Conservation (phyloP, 2,888 invertebrate species). For the Caradrina kadenii region DNA sequence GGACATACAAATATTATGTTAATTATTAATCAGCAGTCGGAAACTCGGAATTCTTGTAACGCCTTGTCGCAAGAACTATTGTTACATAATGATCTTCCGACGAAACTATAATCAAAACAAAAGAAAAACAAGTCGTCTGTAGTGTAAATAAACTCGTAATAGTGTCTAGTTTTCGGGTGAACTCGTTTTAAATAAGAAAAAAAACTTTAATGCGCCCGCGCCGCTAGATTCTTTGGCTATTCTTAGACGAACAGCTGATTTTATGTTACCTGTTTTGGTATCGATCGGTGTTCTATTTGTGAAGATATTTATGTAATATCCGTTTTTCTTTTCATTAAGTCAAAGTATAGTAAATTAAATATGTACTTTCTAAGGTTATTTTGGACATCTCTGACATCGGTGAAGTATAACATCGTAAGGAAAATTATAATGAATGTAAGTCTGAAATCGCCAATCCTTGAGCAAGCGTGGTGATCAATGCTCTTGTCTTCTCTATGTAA, state of each 20-base stretch:
- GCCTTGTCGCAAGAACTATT: conserved; percentile 31
- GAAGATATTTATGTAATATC: not conserved
- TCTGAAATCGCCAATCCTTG: too few relatives aligned
- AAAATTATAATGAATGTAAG: too few relatives aligned
- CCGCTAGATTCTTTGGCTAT: conserved; percentile 21
- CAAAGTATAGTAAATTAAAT: not conserved
- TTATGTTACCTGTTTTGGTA: conserved; percentile 26
- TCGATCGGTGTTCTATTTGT: not conserved
- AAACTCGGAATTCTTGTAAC: conserved; percentile 26
- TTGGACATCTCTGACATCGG: too few relatives aligned
- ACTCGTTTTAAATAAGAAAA: conserved; percentile 46
- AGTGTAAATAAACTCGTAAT: conserved; percentile 61
- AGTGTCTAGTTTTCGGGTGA: conserved; percentile 55
- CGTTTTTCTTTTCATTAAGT: not conserved
- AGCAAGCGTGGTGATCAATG: too few relatives aligned
- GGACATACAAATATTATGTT: conserved; percentile 21
- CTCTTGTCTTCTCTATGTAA: too few relatives aligned
- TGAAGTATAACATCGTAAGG: too few relatives aligned
- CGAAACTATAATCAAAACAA: conserved; percentile 33
- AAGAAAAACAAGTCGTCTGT: conserved; percentile 20
- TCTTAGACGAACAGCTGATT: conserved; percentile 43
- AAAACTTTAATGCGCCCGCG: conserved; percentile 9
- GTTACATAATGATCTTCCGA: conserved; percentile 49
- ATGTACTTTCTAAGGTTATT: too few relatives aligned
- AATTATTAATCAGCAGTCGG: conserved; percentile 23